A percentile compares a stretch with the other conserved stretches of the same genome.
phyloP scores from a whole-genome alignment of 2,888 invertebrate species.

The Conchocele bisecta region DNA sequence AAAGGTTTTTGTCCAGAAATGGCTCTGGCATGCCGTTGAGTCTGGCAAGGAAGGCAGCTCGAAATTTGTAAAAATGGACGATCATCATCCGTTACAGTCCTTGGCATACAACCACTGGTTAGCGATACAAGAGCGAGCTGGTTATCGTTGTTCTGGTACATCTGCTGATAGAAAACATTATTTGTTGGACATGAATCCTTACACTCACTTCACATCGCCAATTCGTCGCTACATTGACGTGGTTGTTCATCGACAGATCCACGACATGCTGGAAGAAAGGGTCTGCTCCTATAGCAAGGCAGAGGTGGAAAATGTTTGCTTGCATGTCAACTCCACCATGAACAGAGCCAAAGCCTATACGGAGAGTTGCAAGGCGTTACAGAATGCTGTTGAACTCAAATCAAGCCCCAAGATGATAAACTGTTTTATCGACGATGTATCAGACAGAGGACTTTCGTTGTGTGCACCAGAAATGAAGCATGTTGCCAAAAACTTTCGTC shows the following conservation, averaged over 20 bases:
- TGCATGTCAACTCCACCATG: constrained; percentile 51
- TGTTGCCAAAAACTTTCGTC: constrained; percentile 38
- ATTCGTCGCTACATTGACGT: constrained; percentile 50
- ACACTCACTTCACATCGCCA: constrained; percentile 54
- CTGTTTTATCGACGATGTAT: constrained; percentile 49
- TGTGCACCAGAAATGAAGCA: constrained; percentile 51
- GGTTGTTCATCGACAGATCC: constrained; percentile 51
- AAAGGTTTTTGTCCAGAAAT: constrained; percentile 7
- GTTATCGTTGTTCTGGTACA: constrained; percentile 49
- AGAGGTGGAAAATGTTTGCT: constrained; percentile 56
- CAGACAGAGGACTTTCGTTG: constrained; percentile 55
- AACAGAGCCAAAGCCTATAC: constrained; percentile 54
- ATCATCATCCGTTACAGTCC: constrained; percentile 53
- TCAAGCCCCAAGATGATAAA: constrained; percentile 40
- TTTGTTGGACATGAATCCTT: constrained; percentile 31
- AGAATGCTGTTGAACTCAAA: constrained; percentile 45
- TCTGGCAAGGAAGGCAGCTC: constrained; percentile 5
- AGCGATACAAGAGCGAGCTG: constrained; percentile 52
- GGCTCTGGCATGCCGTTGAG: constrained; percentile 44
- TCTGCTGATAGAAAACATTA: constrained; percentile 41
- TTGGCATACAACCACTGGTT: constrained; percentile 57
- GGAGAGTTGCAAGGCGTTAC: constrained; percentile 52
- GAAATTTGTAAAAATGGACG: constrained; percentile 48
- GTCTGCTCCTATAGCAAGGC: constrained; percentile 38
- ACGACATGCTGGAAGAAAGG: constrained; percentile 43